A percentile compares a stretch with the other conserved stretches of the same genome.
phyloP scores from a whole-genome alignment of 30 jellyfish, hydroid and myxozoan species.

The Pelagia noctiluca region DNA sequence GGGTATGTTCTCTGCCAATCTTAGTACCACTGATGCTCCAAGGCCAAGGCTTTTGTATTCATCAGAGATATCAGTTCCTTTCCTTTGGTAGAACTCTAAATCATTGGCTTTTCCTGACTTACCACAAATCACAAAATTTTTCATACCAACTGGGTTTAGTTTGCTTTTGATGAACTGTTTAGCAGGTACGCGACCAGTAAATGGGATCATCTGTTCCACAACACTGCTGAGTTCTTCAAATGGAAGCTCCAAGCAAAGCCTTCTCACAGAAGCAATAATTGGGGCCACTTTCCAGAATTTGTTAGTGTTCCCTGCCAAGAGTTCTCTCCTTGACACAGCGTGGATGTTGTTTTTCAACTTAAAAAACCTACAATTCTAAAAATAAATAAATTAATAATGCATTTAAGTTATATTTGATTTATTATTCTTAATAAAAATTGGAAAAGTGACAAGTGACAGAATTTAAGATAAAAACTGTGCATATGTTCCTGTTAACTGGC shows the following conservation, averaged over 20 bases:
- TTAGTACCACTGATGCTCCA: conserved; percentile 31
- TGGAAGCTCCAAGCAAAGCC: neutral
- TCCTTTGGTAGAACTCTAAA: conserved; percentile 36
- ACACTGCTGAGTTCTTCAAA: conserved; percentile 24
- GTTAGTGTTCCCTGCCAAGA: conserved; percentile 3
- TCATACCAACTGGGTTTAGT: conserved; percentile 40
- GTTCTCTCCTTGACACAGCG: conserved; percentile 24
- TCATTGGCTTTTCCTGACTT: conserved; percentile 30
- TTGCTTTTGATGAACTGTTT: conserved; percentile 33
- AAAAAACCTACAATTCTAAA: conserved; percentile 19
- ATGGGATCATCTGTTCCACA: conserved; percentile 37
- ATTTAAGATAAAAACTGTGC: too few relatives aligned
- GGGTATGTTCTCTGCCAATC: conserved; percentile 33
- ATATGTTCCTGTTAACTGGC: too few relatives aligned
- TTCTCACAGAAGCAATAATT: neutral
- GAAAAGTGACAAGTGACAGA: too few relatives aligned
- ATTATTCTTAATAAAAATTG: too few relatives aligned
- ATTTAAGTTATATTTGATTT: too few relatives aligned
- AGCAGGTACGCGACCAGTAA: conserved; percentile 42
- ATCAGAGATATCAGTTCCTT: conserved; percentile 45
- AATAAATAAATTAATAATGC: too few relatives aligned
- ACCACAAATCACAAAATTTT: conserved; percentile 35
- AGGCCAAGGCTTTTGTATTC: conserved; percentile 33
- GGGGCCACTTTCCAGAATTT: conserved; percentile 23
- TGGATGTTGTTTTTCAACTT: neutral